Evolutionary conservation across 37 sponge, comb jelly and placozoan species (phyloP).

Genomic region (Haliclona indistincta): DNA sequence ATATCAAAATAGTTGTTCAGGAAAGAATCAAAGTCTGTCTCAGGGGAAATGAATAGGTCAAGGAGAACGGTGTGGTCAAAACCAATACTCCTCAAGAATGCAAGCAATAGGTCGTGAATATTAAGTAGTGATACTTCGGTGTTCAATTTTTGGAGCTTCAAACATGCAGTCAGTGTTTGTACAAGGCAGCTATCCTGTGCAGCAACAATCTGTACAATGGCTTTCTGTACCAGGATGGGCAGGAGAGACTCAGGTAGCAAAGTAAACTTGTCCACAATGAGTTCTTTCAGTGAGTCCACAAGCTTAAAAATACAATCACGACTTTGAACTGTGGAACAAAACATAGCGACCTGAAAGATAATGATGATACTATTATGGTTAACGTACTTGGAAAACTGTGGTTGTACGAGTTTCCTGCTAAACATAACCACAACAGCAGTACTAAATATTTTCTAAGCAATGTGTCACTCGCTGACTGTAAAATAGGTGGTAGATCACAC

Average conservation of each 20-base stretch:
- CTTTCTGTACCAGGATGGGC: too few species aligned
- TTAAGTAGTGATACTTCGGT: not conserved
- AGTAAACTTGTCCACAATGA: not conserved
- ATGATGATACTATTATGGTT: too few species aligned
- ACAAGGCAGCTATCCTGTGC: conserved; percentile 52
- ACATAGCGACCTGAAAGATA: too few species aligned
- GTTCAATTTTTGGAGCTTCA: not conserved
- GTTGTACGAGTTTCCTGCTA: too few species aligned
- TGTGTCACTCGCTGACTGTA: too few species aligned
- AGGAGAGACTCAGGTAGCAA: too few species aligned
- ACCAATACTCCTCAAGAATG: conserved; percentile 27
- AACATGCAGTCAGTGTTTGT: conserved; percentile 23
- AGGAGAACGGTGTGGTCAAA: conserved; percentile 49
- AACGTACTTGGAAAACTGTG: too few species aligned
- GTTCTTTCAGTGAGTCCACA: not conserved
- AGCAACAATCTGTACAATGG: conserved; percentile 25
- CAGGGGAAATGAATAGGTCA: conserved; percentile 49
- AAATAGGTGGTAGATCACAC: too few species aligned
- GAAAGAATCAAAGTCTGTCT: conserved; percentile 32
- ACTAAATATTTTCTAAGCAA: too few species aligned
- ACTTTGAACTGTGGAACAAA: too few species aligned
- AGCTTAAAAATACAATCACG: too few species aligned
- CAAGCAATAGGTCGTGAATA: conserved; percentile 31
- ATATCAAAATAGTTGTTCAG: conserved; percentile 27
- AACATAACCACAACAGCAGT: too few species aligned